phyloP scores from a whole-genome alignment of 2,797 vertebrate genomes.

The Mallotus villosus region DNA sequence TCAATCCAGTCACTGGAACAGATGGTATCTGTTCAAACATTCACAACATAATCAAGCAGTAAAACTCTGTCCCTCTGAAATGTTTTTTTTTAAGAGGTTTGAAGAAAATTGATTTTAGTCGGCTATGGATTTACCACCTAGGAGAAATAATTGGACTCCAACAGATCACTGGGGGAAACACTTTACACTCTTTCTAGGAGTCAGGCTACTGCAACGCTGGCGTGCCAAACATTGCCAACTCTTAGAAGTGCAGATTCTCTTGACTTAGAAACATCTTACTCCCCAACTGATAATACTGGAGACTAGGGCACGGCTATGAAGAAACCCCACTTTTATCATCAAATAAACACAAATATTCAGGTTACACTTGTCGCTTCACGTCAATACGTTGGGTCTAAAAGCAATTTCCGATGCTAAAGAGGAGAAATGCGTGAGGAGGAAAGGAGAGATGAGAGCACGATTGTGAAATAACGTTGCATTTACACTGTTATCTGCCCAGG shows the following conservation, averaged over 20 bases:
- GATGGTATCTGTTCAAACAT: too few relatives aligned
- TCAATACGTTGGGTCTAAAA: too few relatives aligned
- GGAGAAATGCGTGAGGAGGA: neutral
- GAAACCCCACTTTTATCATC: too few relatives aligned
- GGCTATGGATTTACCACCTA: conserved; percentile 34
- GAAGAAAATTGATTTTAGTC: conserved; percentile 32
- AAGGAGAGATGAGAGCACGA: neutral
- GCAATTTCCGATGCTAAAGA: neutral
- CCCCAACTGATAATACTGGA: too few relatives aligned
- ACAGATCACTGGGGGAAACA: conserved; percentile 9
- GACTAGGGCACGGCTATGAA: too few relatives aligned
- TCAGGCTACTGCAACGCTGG: conserved; percentile 53
- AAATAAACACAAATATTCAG: too few relatives aligned
- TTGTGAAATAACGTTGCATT: neutral
- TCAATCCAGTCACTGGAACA: too few relatives aligned
- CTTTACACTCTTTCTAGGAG: too few relatives aligned
- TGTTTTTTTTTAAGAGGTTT: conserved; percentile 20
- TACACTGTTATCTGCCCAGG: neutral
- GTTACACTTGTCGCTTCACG: too few relatives aligned
- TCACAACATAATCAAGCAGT: neutral
- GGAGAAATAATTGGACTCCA: conserved; percentile 46
- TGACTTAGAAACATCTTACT: too few relatives aligned
- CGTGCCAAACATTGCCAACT: conserved; percentile 33
- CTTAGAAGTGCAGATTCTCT: conserved; percentile 57
- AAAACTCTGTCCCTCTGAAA: too few relatives aligned